Percentiles rank a stretch among this genome's conserved stretches.
phyloP scores from a whole-genome alignment of 1,140 invertebrate species.

The Trichogramma pretiosum region DNA sequence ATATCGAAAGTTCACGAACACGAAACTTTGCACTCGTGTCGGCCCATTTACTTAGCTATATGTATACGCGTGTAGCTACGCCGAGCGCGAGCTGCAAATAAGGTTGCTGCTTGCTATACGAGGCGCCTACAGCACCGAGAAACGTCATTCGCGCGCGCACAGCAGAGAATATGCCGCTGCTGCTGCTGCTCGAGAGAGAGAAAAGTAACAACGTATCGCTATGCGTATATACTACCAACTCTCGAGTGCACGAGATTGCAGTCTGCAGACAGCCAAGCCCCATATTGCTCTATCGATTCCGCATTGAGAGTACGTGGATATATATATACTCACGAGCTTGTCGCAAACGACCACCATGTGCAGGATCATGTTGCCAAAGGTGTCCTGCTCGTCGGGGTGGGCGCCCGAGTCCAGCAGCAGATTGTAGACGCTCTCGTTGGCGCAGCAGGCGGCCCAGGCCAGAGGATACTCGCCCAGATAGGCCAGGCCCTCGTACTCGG shows the following conservation, averaged over 20 bases:
- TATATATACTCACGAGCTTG: slow-evolving; percentile 71
- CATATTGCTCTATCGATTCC: no score
- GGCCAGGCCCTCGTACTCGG: slow-evolving; percentile 90
- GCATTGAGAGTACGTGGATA: not conserved
- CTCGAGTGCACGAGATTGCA: no score
- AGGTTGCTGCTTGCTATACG: no score
- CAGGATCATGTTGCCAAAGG: slow-evolving; percentile 90
- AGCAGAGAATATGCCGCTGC: no score
- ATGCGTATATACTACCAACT: no score
- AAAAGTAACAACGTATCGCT: no score
- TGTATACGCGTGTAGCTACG: slow-evolving; percentile 1
- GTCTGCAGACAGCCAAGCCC: no score
- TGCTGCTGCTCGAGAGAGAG: no score
- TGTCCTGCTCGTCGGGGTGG: slow-evolving; percentile 85
- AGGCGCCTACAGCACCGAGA: no score
- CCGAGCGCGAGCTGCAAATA: no score
- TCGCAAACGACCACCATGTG: slow-evolving; percentile 98
- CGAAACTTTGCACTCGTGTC: slow-evolving; percentile 10
- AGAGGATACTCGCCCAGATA: slow-evolving; percentile 94
- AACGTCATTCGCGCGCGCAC: no score
- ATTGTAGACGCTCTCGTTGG: slow-evolving; percentile 96
- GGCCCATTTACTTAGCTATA: slow-evolving; percentile 2
- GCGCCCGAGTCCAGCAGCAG: slow-evolving; percentile 82
- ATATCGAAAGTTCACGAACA: not conserved
- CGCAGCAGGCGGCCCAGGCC: slow-evolving; percentile 93